These are phyloP conservation scores for Indicator indicator DNA, from an alignment of 2,113 vertebrate species.

Conservation along the genomic window DNA sequence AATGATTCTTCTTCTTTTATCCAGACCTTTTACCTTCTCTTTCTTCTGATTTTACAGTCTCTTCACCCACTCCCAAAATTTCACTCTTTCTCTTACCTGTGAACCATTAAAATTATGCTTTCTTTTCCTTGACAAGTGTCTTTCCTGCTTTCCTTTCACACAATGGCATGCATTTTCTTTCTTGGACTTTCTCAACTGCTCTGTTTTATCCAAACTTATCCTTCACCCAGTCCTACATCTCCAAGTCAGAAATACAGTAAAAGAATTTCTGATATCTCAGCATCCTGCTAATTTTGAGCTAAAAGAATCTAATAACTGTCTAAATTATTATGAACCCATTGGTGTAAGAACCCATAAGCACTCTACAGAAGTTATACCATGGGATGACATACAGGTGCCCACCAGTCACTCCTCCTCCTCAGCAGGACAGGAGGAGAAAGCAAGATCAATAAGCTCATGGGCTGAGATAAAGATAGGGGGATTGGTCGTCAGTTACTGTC, in stretches of 20 bases:
- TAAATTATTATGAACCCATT: background rate
- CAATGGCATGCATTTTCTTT: background rate
- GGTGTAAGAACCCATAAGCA: background rate
- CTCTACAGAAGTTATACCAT: background rate
- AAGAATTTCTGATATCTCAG: background rate
- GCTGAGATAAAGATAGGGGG: background rate
- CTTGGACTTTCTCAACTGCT: background rate
- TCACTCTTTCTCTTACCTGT: background rate
- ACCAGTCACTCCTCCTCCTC: background rate
- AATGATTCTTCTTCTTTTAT: background rate
- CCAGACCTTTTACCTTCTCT: background rate
- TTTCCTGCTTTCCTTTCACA: background rate
- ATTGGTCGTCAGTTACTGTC: background rate
- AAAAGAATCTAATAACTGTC: background rate
- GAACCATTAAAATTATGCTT: background rate
- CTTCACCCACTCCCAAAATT: background rate
- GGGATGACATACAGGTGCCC: background rate
- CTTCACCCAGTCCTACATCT: background rate
- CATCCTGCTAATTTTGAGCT: background rate
- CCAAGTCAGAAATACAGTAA: background rate
- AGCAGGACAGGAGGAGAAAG: background rate
- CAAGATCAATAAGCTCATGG: background rate
- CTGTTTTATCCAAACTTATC: background rate
- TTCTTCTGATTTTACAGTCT: background rate
- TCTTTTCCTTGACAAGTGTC: background rate